These are phyloP conservation scores for Agrilus biguttatus DNA, from an alignment of 2,888 invertebrate species.

Conservation along the genomic window DNA sequence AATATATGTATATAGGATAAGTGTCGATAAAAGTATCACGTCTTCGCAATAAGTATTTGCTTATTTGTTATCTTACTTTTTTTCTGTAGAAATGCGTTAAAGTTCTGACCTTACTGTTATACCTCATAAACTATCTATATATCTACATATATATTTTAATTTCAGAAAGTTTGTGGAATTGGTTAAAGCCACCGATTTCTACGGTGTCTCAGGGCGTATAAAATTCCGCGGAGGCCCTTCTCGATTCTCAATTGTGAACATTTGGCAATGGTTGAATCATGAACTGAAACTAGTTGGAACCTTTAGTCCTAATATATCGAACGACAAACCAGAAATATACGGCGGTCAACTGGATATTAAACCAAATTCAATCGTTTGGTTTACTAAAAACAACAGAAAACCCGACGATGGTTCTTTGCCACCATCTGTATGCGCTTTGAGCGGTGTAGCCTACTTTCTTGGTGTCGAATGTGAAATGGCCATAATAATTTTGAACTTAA, in stretches of 20 bases:
- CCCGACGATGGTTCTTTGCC: constrained; percentile 56
- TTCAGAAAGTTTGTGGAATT: constrained; percentile 36
- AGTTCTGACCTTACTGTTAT: no score
- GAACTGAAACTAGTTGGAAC: constrained; percentile 37
- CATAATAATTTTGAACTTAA: constrained; percentile 47
- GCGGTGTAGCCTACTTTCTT: constrained; percentile 50
- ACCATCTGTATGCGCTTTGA: constrained; percentile 48
- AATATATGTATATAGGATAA: no score
- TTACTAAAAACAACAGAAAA: constrained; percentile 38
- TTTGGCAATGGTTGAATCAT: constrained; percentile 43
- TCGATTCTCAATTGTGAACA: constrained; percentile 43
- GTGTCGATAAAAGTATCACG: no score
- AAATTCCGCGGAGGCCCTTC: constrained; percentile 56
- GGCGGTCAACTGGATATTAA: constrained; percentile 41
- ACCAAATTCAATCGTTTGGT: constrained; percentile 45
- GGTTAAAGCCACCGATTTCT: constrained; percentile 51
- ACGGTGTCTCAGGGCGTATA: constrained; percentile 60
- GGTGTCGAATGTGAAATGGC: constrained; percentile 60
- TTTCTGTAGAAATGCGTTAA: no score
- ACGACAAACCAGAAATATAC: constrained; percentile 30
- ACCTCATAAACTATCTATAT: no score
- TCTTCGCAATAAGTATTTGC: no score
- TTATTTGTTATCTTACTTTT: background rate
- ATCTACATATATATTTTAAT: constrained; percentile 1
- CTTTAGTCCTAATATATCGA: constrained; percentile 39